Evolutionary conservation across 2,797 vertebrate species (phyloP).

Genomic region (Vipera ursinii): DNA sequence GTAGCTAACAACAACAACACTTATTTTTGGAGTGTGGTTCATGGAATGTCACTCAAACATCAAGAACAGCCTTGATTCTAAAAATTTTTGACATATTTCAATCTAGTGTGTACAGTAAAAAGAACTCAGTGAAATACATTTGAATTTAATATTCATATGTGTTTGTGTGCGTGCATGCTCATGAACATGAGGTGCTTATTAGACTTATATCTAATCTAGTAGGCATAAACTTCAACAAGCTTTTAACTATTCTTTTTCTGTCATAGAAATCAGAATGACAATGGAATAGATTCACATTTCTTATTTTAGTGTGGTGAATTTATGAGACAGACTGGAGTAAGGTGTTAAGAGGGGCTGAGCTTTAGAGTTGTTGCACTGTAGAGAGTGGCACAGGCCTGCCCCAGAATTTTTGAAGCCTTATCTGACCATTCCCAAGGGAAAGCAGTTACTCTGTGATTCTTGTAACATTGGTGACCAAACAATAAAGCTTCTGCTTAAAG

Average conservation of each 20-base stretch:
- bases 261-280: not conserved
- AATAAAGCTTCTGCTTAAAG: too few species aligned
- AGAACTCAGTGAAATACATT: not conserved
- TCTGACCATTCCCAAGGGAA: too few species aligned
- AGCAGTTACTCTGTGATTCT: too few species aligned
- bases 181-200: not conserved
- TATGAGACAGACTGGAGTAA: too few species aligned
- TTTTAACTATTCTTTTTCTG: not conserved
- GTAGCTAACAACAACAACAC: not conserved
- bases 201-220: not conserved
- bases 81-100: not conserved
- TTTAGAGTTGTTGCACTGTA: too few species aligned
- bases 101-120: not conserved
- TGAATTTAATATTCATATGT: not conserved
- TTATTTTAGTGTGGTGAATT: not conserved
- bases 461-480: too few species aligned
- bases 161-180: too few species aligned
- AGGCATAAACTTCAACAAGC: not conserved
- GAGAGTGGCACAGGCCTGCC: too few species aligned
- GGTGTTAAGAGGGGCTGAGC: too few species aligned
- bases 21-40: not conserved
- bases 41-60: not conserved
- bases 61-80: not conserved
- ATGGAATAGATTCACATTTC: not conserved
- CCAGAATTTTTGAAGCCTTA: too few species aligned